These are phyloP conservation scores for Tricholauxania praeusta DNA, from an alignment of 2,888 invertebrate genomes.

Conservation along the genomic window DNA sequence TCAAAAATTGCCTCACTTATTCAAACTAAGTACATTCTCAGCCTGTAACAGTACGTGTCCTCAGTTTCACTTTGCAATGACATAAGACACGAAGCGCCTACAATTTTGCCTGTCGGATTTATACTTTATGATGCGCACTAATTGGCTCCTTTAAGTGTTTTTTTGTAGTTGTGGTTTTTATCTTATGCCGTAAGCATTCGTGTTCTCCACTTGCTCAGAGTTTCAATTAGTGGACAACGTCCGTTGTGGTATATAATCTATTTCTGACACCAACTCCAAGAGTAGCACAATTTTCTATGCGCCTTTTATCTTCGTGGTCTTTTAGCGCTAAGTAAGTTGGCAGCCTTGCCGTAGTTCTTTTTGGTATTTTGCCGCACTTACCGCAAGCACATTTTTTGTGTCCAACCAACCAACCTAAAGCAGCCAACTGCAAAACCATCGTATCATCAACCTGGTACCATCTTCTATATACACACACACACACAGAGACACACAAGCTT, in stretches of 20 bases:
- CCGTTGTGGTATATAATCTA: conserved; percentile 15
- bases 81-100: no score
- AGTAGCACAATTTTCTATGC: background rate
- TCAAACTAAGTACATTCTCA: no score
- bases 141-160: conserved; percentile 61
- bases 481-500: background rate
- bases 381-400: background rate
- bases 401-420: background rate
- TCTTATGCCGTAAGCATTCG: conserved; percentile 13
- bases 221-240: conserved; percentile 36
- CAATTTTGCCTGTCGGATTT: conserved; percentile 3
- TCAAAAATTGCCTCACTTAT: no score
- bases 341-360: no score
- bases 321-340: no score
- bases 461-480: background rate
- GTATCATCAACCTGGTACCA: background rate
- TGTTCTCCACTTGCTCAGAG: background rate
- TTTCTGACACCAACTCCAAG: background rate
- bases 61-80: background rate
- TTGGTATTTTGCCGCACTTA: background rate
- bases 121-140: conserved; percentile 47
- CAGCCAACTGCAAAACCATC: background rate
- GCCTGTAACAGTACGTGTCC: no score
- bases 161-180: conserved; percentile 46
- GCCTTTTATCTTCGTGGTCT: conserved; percentile 5